Conservation (phyloP, 2,113 vertebrate genomes). For the Porphyrio hochstetteri region DNA sequence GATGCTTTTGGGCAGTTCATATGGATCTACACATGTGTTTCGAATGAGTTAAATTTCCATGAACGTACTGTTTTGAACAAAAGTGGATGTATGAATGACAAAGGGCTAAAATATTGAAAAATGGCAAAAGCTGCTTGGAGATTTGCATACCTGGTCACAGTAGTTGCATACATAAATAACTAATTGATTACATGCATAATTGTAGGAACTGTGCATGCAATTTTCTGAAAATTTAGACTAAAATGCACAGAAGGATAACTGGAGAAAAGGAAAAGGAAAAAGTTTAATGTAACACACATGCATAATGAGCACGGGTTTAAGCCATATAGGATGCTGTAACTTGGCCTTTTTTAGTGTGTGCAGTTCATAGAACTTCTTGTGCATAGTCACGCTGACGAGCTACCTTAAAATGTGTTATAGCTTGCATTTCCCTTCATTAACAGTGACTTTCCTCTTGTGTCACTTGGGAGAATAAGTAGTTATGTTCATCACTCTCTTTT, state of each 20-base stretch:
- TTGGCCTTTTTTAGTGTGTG: neutral
- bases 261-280: neutral
- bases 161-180: neutral
- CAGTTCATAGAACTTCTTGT: neutral
- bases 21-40: conserved; percentile 48
- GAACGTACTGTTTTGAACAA: conserved; percentile 1
- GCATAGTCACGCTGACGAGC: neutral
- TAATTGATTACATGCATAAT: conserved; percentile 49
- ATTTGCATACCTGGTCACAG: conserved; percentile 60
- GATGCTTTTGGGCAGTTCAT: neutral
- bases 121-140: neutral
- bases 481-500: neutral
- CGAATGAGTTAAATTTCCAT: conserved; percentile 63
- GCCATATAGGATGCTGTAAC: neutral
- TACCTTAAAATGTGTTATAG: neutral
- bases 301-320: neutral
- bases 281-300: neutral
- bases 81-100: neutral
- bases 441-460: neutral
- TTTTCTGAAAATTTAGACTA: conserved; percentile 14
- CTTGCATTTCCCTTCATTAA: neutral
- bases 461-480: neutral
- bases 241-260: neutral
- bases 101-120: conserved; percentile 6
- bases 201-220: neutral